Evolutionary conservation across 1,140 invertebrate species (phyloP).

Genomic region (Reticulitermes speratus): DNA sequence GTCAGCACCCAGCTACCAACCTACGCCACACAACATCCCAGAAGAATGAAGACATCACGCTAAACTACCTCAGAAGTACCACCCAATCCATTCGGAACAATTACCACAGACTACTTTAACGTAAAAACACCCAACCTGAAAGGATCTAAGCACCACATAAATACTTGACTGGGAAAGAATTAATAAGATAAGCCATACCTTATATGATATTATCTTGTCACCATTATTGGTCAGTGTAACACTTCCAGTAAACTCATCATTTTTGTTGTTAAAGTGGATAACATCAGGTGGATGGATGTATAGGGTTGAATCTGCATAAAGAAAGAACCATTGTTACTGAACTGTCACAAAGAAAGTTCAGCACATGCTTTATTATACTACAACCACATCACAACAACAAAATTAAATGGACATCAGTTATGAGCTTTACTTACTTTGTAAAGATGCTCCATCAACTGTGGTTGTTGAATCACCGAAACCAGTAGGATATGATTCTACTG

Average conservation of each 20-base stretch:
- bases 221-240: conserved; percentile 68
- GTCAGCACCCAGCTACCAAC: too few species aligned
- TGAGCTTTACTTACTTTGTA: neutral
- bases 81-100: neutral
- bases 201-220: conserved; percentile 67
- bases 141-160: too few species aligned
- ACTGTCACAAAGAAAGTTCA: neutral
- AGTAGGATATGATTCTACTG: conserved; percentile 46
- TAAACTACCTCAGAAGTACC: neutral
- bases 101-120: too few species aligned
- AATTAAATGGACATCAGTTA: neutral
- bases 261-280: conserved; percentile 63
- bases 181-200: conserved; percentile 51
- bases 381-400: neutral
- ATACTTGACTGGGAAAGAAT: neutral
- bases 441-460: neutral
- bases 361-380: neutral
- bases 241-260: conserved; percentile 61
- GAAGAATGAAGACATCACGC: too few species aligned
- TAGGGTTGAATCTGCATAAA: conserved; percentile 41
- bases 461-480: conserved; percentile 41
- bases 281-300: conserved; percentile 57
- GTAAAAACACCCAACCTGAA: too few species aligned
- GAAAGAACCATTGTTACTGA: neutral
- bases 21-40: too few species aligned